These are phyloP conservation scores for Nesoenas mayeri DNA, from an alignment of 2,113 vertebrate species.

Conservation along the genomic window DNA sequence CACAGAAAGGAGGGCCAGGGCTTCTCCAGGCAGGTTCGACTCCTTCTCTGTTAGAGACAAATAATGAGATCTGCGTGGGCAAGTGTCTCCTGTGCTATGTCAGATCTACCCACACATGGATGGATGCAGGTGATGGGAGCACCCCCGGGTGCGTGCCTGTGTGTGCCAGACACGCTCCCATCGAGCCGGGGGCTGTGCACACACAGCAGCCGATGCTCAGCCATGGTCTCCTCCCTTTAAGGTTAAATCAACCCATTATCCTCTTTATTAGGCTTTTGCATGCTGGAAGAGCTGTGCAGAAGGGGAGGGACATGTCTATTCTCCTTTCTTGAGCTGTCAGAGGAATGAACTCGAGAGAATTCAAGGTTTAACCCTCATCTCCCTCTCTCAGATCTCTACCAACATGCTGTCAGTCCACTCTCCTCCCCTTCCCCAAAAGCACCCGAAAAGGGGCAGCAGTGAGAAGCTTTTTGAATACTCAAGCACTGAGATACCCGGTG, in stretches of 20 bases:
- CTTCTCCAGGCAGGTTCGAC: background rate
- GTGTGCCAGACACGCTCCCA: background rate
- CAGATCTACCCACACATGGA: background rate
- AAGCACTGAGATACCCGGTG: background rate
- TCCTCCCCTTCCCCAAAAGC: background rate
- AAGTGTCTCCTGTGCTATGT: slow-evolving; percentile 42
- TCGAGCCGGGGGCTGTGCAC: fast-evolving
- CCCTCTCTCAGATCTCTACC: background rate
- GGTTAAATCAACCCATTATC: background rate
- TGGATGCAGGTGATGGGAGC: background rate
- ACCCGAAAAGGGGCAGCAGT: background rate
- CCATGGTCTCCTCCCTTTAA: background rate
- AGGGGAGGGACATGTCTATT: background rate
- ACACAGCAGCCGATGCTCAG: background rate
- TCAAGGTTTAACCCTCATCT: background rate
- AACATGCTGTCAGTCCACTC: background rate
- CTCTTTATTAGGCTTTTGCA: background rate
- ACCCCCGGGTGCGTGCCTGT: fast-evolving
- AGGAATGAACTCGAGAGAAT: background rate
- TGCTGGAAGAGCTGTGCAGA: background rate
- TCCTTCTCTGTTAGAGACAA: background rate
- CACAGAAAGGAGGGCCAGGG: background rate
- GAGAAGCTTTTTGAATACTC: background rate
- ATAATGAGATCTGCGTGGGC: slow-evolving; percentile 60
- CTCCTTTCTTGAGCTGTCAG: background rate